Percentiles rank a stretch among this genome's conserved stretches.
Evolutionary conservation across 2,797 vertebrate species (phyloP).

Genomic region (Chaunax sp.): DNA sequence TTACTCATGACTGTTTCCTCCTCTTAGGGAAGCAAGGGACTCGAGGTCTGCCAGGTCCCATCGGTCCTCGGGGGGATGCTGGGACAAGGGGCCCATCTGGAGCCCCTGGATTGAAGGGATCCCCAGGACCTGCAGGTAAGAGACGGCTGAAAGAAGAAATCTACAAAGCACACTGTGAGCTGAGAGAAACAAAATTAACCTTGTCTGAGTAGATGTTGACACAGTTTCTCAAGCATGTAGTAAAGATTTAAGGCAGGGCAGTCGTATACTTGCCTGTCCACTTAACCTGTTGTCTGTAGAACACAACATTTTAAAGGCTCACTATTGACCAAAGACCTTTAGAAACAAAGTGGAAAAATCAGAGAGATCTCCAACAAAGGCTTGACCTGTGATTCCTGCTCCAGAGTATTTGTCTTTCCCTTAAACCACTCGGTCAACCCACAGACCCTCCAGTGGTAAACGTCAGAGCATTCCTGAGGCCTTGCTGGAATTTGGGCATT

Average conservation of each 20-base stretch:
- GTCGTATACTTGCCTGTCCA: slow-evolving; percentile 22
- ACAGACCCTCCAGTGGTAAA: slow-evolving; percentile 35
- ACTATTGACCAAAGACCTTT: slow-evolving; percentile 43
- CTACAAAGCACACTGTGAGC: slow-evolving; percentile 4
- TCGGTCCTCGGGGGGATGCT: slow-evolving; percentile 85
- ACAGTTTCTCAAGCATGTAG: slow-evolving; percentile 35
- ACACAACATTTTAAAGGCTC: slow-evolving; percentile 27
- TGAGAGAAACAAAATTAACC: slow-evolving; percentile 26
- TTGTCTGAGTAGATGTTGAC: slow-evolving; percentile 27
- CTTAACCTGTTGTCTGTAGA: slow-evolving; percentile 29
- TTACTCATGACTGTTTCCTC: slow-evolving; percentile 60
- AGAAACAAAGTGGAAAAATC: slow-evolving; percentile 42
- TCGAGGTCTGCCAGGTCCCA: slow-evolving; percentile 82
- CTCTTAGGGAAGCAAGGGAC: slow-evolving; percentile 81
- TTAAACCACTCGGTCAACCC: slow-evolving; percentile 27
- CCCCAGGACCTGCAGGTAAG: slow-evolving; percentile 87
- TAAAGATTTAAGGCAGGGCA: slow-evolving; percentile 16
- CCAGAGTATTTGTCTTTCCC: slow-evolving; percentile 58
- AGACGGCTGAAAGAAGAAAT: slow-evolving; percentile 12
- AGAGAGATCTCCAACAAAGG: slow-evolving; percentile 25
- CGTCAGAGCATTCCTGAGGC: slow-evolving; percentile 27
- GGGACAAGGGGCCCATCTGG: slow-evolving; percentile 85
- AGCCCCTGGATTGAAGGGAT: slow-evolving; percentile 84
- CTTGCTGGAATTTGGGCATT: slow-evolving; percentile 54
- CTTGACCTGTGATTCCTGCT: slow-evolving; percentile 23